Evolutionary conservation across 2,113 vertebrate species (phyloP).

Genomic region (Nematolebias whitei): DNA sequence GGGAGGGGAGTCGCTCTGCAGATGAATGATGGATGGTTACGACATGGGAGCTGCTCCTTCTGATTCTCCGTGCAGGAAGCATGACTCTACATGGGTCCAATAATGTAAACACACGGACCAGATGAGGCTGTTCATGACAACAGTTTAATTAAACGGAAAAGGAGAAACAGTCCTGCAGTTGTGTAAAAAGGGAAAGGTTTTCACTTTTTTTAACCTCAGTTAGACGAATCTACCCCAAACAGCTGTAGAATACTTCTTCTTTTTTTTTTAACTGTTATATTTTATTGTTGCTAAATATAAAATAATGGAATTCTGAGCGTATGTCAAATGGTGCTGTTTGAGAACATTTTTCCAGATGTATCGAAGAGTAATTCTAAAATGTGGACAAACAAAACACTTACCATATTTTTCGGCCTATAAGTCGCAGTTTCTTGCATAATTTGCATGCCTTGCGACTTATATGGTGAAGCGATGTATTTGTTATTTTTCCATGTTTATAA

Average conservation of each 20-base stretch:
- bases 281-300: too few relatives aligned
- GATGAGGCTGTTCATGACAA: conserved; percentile 42
- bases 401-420: too few relatives aligned
- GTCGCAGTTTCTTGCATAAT: too few relatives aligned
- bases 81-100: not conserved
- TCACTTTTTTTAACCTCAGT: not conserved
- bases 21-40: conserved; percentile 53
- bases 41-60: conserved; percentile 2
- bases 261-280: too few relatives aligned
- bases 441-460: too few relatives aligned
- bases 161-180: conserved; percentile 1
- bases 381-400: too few relatives aligned
- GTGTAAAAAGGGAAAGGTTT: not conserved
- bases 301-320: not conserved
- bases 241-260: too few relatives aligned
- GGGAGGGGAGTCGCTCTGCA: conserved; percentile 55
- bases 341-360: too few relatives aligned
- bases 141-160: conserved; percentile 22
- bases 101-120: conserved; percentile 34
- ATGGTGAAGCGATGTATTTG: too few relatives aligned
- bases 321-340: too few relatives aligned
- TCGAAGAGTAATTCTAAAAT: too few relatives aligned
- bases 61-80: not conserved
- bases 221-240: not conserved
- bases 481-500: too few relatives aligned